These are phyloP conservation scores for Chloromyia formosa DNA, from an alignment of 2,888 invertebrate species.

Conservation along the genomic window DNA sequence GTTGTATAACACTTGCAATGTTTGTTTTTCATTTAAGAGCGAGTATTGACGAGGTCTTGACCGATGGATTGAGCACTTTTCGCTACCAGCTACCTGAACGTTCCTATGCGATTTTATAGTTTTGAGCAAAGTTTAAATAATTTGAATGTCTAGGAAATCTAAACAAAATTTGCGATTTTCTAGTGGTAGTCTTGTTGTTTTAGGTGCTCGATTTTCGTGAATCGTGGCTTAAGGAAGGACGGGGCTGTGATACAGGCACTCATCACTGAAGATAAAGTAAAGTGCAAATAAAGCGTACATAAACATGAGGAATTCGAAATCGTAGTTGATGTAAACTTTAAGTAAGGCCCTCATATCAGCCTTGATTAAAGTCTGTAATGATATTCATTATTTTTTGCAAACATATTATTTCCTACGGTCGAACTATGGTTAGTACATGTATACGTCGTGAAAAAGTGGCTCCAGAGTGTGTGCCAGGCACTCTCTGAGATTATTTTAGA, in stretches of 20 bases:
- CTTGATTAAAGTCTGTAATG: too few species aligned
- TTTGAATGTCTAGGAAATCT: background rate
- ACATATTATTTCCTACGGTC: too few species aligned
- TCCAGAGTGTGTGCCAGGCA: too few species aligned
- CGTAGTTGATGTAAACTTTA: too few species aligned
- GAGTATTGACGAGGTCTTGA: background rate
- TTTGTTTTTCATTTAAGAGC: conserved; percentile 7
- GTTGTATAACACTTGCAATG: conserved; percentile 14
- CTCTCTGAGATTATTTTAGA: too few species aligned
- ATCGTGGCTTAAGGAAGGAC: background rate
- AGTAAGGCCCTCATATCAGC: too few species aligned
- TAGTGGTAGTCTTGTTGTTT: background rate
- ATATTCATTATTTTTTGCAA: too few species aligned
- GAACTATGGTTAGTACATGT: too few species aligned
- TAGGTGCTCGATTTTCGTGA: conserved; percentile 18
- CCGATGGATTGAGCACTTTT: background rate
- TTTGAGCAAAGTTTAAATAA: background rate
- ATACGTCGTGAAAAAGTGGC: too few species aligned
- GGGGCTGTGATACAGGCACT: background rate
- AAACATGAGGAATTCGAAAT: too few species aligned
- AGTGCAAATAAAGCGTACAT: too few species aligned
- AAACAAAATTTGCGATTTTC: conserved; percentile 15
- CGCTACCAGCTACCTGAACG: conserved; percentile 9
- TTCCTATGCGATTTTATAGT: background rate
- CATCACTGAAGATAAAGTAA: too few species aligned